phyloP scores from a whole-genome alignment of 2,797 vertebrate genomes.

The Sylvia borin region DNA sequence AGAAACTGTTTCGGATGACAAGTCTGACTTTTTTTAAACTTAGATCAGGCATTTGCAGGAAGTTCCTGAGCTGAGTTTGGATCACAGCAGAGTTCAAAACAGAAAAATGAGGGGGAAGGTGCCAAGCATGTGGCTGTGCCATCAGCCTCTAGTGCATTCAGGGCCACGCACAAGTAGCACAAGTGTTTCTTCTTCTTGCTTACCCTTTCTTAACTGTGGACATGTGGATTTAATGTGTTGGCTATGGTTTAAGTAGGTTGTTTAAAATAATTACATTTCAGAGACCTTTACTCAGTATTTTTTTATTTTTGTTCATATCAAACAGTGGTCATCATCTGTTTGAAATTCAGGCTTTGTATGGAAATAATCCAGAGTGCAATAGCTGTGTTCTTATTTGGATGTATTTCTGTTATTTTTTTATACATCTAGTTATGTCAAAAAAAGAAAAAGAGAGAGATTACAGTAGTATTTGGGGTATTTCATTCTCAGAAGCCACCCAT shows the following conservation, averaged over 20 bases:
- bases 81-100: background rate
- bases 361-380: background rate
- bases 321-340: background rate
- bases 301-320: background rate
- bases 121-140: background rate
- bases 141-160: rapidly evolving
- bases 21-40: background rate
- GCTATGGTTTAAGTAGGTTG: background rate
- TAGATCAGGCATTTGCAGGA: background rate
- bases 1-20: background rate
- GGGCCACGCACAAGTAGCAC: rapidly evolving
- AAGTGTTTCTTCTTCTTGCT: background rate
- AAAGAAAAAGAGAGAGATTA: background rate
- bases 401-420: background rate
- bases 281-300: background rate
- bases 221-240: background rate
- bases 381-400: background rate
- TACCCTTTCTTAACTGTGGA: background rate
- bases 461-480: background rate
- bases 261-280: background rate
- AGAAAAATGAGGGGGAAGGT: background rate
- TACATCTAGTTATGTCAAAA: background rate
- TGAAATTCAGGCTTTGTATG: background rate
- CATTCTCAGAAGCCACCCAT: background rate
- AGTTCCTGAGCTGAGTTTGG: background rate